Percentiles rank a stretch among this genome's conserved stretches.
Conservation (phyloP, 2,797 vertebrate species). For the Rhabdophis nuchalis region DNA sequence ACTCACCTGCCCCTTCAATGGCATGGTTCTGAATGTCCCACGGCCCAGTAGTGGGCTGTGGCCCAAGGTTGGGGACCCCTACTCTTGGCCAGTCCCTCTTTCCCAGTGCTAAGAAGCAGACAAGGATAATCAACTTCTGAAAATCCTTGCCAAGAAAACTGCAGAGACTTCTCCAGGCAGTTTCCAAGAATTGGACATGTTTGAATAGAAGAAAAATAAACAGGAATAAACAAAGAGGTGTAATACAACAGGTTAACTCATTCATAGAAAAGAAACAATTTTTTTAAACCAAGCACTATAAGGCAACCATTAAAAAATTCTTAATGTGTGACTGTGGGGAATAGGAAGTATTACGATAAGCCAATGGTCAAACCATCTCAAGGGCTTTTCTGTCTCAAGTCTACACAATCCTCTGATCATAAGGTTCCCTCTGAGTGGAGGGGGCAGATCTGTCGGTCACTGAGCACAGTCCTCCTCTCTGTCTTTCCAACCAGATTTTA, state of each 20-base stretch:
- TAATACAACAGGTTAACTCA: background rate
- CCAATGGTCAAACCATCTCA: too few relatives aligned
- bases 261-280: background rate
- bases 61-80: background rate
- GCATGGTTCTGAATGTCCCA: background rate
- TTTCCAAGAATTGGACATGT: background rate
- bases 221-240: background rate
- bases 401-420: background rate
- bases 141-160: background rate
- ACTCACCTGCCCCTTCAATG: fast-evolving
- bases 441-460: background rate
- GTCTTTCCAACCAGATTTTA: background rate
- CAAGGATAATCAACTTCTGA: background rate
- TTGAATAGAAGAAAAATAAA: background rate
- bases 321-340: background rate
- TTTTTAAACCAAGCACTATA: background rate
- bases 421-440: background rate
- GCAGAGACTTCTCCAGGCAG: background rate
- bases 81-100: background rate
- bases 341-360: background rate
- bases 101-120: background rate
- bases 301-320: background rate
- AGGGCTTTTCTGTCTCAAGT: background rate
- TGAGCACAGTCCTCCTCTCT: background rate
- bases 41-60: too few relatives aligned